Evolutionary conservation across 2,888 invertebrate genomes (phyloP), one percentile per base, ranked within the genome.

Genomic region (Amblyjoppa fuscipennis): DNA sequence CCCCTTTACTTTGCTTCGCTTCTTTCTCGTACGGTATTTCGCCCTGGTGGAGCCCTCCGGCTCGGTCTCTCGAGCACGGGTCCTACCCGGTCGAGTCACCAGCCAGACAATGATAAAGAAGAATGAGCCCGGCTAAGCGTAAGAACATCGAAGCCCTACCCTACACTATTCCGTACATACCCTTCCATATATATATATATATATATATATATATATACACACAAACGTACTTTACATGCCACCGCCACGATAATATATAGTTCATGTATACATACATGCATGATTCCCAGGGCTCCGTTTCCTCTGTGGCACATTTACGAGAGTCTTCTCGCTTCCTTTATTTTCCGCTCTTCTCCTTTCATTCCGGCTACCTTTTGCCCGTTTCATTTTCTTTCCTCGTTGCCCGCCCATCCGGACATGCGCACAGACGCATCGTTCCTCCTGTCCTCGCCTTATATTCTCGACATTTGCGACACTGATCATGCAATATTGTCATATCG

Each of bases 61-160:
- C 51, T 61, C 51, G 77, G 76, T 86, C 84, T 73, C 80, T 59
- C 66, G 75, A 79, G 84, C 81, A 64, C 70, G 80, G 81, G 79
- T 88, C 84, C 81, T 83, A 66, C 87, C 83, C 34, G 34, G 31
- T 75, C 53, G 69, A 84, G 76, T 56, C 71, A 83, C 82, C 81
- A 45, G 85, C 81, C 80, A 87, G 89, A 89, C 90, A 90, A 91
- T 89, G 91, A 91, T 90, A 91, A 91, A 90, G 88, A 90, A 87
- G 90, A 90, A 90, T 87, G 88, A 87, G 77, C 76, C 75, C 75
- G 79, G 84, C 84, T 88, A 86, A 89, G 85, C 89, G 86, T 85
- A 81, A 84, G 85, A 88, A 86, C 89, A 87, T 88, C 77, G 79
- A 79, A 75, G 64, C 66, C 75, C 69, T 34, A 73, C 41, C 31